Evolutionary conservation across 1,140 invertebrate species (phyloP).

Genomic region (Calliopsis andreniformis): DNA sequence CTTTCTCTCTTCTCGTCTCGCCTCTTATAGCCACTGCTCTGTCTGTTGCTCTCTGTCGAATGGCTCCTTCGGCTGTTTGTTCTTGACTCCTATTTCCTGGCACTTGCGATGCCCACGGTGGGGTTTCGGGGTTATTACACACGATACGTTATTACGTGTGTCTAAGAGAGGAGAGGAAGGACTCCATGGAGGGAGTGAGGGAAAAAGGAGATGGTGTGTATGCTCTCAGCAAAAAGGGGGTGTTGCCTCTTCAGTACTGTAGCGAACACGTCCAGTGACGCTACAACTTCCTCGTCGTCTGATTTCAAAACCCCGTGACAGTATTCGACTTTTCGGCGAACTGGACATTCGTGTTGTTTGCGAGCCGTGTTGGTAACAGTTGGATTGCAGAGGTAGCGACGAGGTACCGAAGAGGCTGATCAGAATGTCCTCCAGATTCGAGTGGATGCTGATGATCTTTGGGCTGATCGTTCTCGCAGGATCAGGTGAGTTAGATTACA

Average conservation of each 20-base stretch:
- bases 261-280: constrained; percentile 51
- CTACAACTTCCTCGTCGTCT: constrained; percentile 24
- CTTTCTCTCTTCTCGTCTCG: background rate
- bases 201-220: constrained; percentile 21
- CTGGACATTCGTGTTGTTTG: background rate
- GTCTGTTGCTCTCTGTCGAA: constrained; percentile 29
- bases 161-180: constrained; percentile 2
- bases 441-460: constrained; percentile 25
- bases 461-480: constrained; percentile 34
- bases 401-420: background rate
- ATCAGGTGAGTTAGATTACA: constrained; percentile 46
- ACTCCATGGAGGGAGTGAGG: background rate
- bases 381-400: background rate
- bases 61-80: constrained; percentile 36
- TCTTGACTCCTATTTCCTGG: constrained; percentile 51
- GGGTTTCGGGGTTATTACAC: constrained; percentile 33
- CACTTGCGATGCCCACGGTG: constrained; percentile 18
- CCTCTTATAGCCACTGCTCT: constrained; percentile 16
- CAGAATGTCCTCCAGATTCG: constrained; percentile 32
- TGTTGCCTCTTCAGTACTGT: constrained; percentile 58
- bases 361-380: background rate
- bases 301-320: background rate
- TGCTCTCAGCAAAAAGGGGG: constrained; percentile 51
- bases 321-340: background rate
- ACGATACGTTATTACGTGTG: constrained; percentile 32